Evolutionary conservation across 2,113 vertebrate genomes (phyloP).

Genomic region (Cricetomys ansorgei): DNA sequence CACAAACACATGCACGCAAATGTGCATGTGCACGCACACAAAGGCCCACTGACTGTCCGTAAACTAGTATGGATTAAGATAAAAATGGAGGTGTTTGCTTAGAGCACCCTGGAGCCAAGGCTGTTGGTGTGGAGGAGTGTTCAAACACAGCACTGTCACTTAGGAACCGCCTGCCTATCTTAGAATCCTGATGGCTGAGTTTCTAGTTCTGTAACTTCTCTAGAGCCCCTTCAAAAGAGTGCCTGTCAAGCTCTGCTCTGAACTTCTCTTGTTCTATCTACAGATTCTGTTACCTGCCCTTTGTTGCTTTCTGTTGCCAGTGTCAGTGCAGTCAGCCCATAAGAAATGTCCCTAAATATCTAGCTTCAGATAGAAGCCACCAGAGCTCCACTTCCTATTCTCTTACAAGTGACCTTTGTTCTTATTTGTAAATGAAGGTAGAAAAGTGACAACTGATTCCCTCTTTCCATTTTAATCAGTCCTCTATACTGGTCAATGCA

Average conservation of each 20-base stretch:
- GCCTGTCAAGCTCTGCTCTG: not conserved
- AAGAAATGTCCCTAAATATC: not conserved
- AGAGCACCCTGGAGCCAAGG: not conserved
- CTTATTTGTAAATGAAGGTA: not conserved
- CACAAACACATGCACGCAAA: not conserved
- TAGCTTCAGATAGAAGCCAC: not conserved
- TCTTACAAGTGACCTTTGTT: not conserved
- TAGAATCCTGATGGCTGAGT: not conserved
- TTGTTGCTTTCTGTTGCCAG: not conserved
- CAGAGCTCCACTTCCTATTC: not conserved
- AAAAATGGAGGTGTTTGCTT: not conserved
- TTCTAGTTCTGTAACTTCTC: not conserved
- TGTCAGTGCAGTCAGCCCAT: not conserved
- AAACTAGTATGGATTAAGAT: not conserved
- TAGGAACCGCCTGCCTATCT: not conserved
- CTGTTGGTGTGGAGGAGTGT: not conserved
- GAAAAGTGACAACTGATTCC: not conserved
- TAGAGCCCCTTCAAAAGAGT: accelerated
- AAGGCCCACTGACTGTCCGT: not conserved
- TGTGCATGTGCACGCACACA: not conserved
- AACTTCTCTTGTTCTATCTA: not conserved
- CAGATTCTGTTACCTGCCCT: not conserved
- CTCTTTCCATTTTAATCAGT: not conserved
- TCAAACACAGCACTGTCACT: not conserved
- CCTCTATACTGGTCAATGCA: not conserved